Evolutionary conservation across 2,797 vertebrate genomes (phyloP).

Genomic region (Danionella dracula): DNA sequence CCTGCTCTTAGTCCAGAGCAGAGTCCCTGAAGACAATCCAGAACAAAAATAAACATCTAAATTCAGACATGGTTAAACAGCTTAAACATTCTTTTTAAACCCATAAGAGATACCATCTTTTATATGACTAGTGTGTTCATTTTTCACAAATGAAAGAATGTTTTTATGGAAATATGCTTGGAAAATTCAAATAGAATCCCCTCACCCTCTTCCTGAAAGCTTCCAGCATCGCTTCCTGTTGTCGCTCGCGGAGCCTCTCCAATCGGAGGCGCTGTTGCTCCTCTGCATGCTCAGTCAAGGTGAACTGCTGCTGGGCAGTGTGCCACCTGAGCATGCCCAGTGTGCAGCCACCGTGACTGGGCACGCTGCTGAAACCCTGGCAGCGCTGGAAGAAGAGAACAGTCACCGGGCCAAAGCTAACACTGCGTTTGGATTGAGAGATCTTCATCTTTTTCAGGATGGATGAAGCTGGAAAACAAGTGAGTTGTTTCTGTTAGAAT

Average conservation of each 20-base stretch:
- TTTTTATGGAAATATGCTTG: too few species aligned
- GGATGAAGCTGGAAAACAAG: slow-evolving; percentile 69
- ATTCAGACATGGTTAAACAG: too few species aligned
- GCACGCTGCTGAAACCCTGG: slow-evolving; percentile 95
- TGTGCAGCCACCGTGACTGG: slow-evolving; percentile 90
- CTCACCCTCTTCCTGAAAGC: slow-evolving; percentile 78
- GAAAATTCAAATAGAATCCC: too few species aligned
- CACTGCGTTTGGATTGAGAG: slow-evolving; percentile 69
- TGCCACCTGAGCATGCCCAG: slow-evolving; percentile 89
- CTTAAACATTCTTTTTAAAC: too few species aligned
- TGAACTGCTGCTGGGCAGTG: slow-evolving; percentile 75
- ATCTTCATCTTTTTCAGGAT: slow-evolving; percentile 88
- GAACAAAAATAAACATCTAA: too few species aligned
- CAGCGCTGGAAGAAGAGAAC: slow-evolving; percentile 96
- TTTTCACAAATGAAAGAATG: too few species aligned
- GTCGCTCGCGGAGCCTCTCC: slow-evolving; percentile 78
- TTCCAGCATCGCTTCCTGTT: slow-evolving; percentile 88
- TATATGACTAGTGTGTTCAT: too few species aligned
- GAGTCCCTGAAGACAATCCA: too few species aligned
- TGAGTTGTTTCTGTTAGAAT: too few species aligned
- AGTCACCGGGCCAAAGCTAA: slow-evolving; percentile 86
- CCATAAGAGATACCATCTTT: too few species aligned
- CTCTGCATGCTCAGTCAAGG: slow-evolving; percentile 80
- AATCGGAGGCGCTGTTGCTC: slow-evolving; percentile 76
- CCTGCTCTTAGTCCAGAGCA: too few species aligned